A percentile compares a stretch with the other conserved stretches of the same genome.
Conservation (phyloP, 2,888 invertebrate species). For the Epiblema foenella region DNA sequence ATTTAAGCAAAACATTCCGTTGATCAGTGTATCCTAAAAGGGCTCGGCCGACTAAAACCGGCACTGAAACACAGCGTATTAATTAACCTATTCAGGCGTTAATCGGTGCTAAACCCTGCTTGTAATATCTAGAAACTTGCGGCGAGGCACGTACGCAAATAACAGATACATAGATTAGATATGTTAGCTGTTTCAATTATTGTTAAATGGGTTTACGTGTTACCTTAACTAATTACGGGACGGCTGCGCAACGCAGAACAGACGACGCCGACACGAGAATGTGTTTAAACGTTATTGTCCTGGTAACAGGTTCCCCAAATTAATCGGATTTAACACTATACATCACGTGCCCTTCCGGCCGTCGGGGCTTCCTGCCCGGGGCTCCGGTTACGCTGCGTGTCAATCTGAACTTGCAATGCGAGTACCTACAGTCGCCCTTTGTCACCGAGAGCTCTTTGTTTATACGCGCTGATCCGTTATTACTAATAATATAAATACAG, state of each 20-base stretch:
- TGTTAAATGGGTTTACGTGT: constrained; percentile 52
- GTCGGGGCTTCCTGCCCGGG: constrained; percentile 44
- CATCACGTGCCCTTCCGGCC: constrained; percentile 62
- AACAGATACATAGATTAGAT: constrained; percentile 44
- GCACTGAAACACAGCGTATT: constrained; percentile 11
- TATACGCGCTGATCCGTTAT: constrained; percentile 13
- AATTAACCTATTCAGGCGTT: constrained; percentile 36
- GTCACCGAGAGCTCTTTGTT: constrained; percentile 33
- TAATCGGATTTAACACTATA: constrained; percentile 73
- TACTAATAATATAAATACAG: constrained; percentile 3
- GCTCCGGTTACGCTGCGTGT: constrained; percentile 27
- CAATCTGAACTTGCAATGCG: constrained; percentile 14
- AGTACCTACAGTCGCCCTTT: constrained; percentile 13
- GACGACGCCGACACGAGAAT: constrained; percentile 63
- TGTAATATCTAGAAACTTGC: constrained; percentile 39
- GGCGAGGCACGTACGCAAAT: constrained; percentile 41
- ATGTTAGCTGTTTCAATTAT: constrained; percentile 58
- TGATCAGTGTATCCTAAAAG: background rate
- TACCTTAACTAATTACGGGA: constrained; percentile 60
- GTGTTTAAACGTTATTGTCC: constrained; percentile 73
- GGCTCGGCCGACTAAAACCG: background rate
- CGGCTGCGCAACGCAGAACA: constrained; percentile 51
- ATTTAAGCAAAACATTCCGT: background rate
- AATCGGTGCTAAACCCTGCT: constrained; percentile 39
- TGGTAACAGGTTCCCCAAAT: constrained; percentile 70